Conservation (phyloP, 30 jellyfish, hydroid and myxozoan genomes). For the Pseudorhiza aurosa region DNA sequence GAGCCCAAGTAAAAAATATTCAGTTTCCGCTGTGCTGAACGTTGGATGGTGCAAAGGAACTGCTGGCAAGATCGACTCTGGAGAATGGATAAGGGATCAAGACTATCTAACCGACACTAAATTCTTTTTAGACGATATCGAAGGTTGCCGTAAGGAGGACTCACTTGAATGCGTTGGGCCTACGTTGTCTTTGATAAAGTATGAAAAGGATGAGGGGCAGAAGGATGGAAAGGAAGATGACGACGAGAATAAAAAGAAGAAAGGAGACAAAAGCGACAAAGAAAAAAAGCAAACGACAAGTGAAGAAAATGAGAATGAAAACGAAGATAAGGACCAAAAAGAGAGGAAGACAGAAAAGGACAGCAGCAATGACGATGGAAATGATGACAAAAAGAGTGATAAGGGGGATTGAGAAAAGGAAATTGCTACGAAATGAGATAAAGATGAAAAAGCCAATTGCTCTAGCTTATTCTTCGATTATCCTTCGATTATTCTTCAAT, state of each 20-base stretch:
- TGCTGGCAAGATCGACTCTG: slow-evolving; percentile 8
- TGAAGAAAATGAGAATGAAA: neutral
- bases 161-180: slow-evolving; percentile 38
- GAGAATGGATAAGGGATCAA: slow-evolving; percentile 19
- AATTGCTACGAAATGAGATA: too few relatives aligned
- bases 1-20: neutral
- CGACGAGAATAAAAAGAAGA: neutral
- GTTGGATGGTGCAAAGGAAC: slow-evolving; percentile 17
- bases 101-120: slow-evolving; percentile 13
- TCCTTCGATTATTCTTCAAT: too few relatives aligned
- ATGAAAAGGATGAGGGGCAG: neutral
- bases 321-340: neutral
- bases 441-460: too few relatives aligned
- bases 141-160: slow-evolving; percentile 1
- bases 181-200: neutral
- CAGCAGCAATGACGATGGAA: too few relatives aligned
- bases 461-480: too few relatives aligned
- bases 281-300: too few relatives aligned
- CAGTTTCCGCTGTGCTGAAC: slow-evolving; percentile 13
- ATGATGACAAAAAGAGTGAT: too few relatives aligned
- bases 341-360: too few relatives aligned
- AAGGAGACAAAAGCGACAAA: too few relatives aligned
- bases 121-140: slow-evolving; percentile 2
- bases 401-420: too few relatives aligned
- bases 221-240: neutral